A percentile compares a stretch with the other conserved stretches of the same genome.
Evolutionary conservation across 1,140 invertebrate species (phyloP).

Genomic region (Drosophila simulans): DNA sequence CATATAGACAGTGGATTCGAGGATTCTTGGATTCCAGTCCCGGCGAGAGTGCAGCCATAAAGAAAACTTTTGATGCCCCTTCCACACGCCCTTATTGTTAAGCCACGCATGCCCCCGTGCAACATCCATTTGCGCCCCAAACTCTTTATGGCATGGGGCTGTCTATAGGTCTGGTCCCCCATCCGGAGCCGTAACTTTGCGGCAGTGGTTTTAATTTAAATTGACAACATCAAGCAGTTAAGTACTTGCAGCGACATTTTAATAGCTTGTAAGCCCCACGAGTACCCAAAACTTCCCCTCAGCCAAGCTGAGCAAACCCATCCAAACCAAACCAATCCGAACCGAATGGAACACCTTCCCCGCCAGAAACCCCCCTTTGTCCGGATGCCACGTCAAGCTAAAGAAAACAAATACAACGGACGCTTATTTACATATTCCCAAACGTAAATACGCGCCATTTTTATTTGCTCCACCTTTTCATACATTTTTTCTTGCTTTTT

Average conservation of each 20-base stretch:
- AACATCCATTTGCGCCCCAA: conserved; percentile 68
- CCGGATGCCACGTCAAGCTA: conserved; percentile 58
- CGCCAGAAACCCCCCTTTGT: conserved; percentile 17
- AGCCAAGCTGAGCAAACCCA: conserved; percentile 27
- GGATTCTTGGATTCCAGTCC: background rate
- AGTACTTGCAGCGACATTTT: conserved; percentile 83
- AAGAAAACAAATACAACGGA: conserved; percentile 80
- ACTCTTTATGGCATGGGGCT: conserved; percentile 29
- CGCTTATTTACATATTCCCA: conserved; percentile 83
- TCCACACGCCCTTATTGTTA: conserved; percentile 41
- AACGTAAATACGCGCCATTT: conserved; percentile 82
- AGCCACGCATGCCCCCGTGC: conserved; percentile 68
- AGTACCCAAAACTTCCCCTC: conserved; percentile 62
- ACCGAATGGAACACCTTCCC: conserved; percentile 44
- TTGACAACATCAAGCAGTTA: conserved; percentile 83
- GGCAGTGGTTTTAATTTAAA: conserved; percentile 81
- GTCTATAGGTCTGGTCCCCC: conserved; percentile 54
- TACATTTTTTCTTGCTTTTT: conserved; percentile 23
- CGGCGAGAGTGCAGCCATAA: conserved; percentile 60
- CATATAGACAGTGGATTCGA: conserved; percentile 39
- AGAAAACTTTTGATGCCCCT: conserved; percentile 52
- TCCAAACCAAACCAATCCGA: too few relatives aligned
- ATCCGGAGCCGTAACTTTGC: conserved; percentile 64
- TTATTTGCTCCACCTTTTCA: conserved; percentile 65
- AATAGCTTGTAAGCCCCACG: conserved; percentile 81